These are phyloP conservation scores for Pedicia rivosa DNA, from an alignment of 2,888 invertebrate species.

Conservation along the genomic window DNA sequence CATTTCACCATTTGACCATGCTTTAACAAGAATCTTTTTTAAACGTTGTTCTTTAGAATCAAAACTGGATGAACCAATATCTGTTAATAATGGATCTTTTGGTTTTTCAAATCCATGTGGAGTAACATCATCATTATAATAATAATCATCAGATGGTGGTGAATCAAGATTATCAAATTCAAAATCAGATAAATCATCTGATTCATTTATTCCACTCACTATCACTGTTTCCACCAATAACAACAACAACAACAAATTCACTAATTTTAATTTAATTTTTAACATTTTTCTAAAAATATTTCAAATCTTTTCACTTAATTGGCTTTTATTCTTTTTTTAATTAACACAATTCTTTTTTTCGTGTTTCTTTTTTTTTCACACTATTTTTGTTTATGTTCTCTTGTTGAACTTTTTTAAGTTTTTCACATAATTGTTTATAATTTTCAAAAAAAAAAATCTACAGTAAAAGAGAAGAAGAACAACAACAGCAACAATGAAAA, in stretches of 20 bases:
- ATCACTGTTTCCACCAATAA: neutral
- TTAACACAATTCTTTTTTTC: too few species aligned
- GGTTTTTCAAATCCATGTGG: slow-evolving; percentile 2
- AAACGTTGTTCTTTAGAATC: slow-evolving; percentile 33
- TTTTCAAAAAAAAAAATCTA: too few species aligned
- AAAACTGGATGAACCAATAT: slow-evolving; percentile 8
- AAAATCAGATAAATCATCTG: slow-evolving; percentile 8
- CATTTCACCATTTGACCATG: slow-evolving; percentile 40
- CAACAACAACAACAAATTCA: neutral
- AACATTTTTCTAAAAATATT: too few species aligned
- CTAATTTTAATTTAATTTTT: neutral
- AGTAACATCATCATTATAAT: slow-evolving; percentile 1
- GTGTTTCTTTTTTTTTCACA: too few species aligned
- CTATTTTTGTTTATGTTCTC: too few species aligned
- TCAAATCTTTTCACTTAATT: too few species aligned
- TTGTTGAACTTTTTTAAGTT: too few species aligned
- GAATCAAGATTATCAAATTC: slow-evolving; percentile 3
- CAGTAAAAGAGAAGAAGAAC: too few species aligned
- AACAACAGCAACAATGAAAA: too few species aligned
- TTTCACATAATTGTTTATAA: too few species aligned
- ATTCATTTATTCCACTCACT: neutral
- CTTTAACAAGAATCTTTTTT: slow-evolving; percentile 37
- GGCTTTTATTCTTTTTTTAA: too few species aligned
- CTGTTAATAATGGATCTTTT: too few species aligned
- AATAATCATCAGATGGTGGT: neutral